Evolutionary conservation across 2,113 vertebrate genomes (phyloP), one percentile per base, ranked within the genome.

Genomic region (Hippocampus guttulatus): DNA sequence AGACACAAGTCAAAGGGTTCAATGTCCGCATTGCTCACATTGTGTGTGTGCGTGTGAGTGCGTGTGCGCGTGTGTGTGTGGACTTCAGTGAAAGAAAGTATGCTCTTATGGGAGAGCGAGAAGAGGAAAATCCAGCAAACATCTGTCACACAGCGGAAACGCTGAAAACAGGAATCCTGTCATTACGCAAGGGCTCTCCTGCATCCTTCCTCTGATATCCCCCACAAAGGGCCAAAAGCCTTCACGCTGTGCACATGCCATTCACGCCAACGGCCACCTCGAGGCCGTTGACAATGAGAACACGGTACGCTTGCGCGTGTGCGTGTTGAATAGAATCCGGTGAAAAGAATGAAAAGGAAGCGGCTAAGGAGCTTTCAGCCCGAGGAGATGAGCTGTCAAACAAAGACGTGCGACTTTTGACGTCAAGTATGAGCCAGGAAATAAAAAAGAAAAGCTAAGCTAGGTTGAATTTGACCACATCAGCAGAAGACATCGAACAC

Each of bases 1-100:
- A 91, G 87, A 77, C 73, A 71, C 76, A 87, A 88, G 87, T 85
- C 85, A 88, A 87, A 85, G 88, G 88, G 89, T 88, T 90, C 88
- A 82, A 85, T 18, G 45, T 0, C 45, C 11, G 15, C 45, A 47
- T 47, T 47, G 88, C 87, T 89, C 83, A 15, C 85, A 75, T 82
- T 0, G 62, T 61, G 63, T 33, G 67, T 0, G 47, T 70, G 60
- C 45, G 43, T 20, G 14, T 2, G n/a, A 0, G 62, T 57, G 63
- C 33, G 67, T 0, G 38, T 71, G 69, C 38, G 43, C 12, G 51
- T 61, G 63, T 38, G 67, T 0, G 45, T 73, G 64, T 58, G 41
- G 15, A 55, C 8, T 30, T 27, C 20, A 47, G 52, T 51, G 21
- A 52, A 47, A 49, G 52, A n/a, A 63, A 14, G 55, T 27, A 25